Evolutionary conservation across 2,113 vertebrate genomes (phyloP).

Genomic region (Tragulus kanchil): DNA sequence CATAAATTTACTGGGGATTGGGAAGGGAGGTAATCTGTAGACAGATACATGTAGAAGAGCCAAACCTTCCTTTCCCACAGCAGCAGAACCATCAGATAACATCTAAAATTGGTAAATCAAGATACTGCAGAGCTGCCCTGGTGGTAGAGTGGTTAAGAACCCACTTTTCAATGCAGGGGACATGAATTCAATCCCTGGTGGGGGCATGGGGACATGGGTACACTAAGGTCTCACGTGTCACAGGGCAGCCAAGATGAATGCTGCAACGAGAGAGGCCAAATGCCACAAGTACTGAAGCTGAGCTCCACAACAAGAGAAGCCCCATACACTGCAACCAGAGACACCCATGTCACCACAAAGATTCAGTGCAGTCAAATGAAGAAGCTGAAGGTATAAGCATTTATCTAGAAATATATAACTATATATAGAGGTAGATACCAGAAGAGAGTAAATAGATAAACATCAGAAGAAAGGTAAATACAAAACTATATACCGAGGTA

Average conservation of each 20-base stretch:
- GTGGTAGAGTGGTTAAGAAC: background rate
- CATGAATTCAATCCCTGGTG: background rate
- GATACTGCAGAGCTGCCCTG: background rate
- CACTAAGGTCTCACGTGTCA: background rate
- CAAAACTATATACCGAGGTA: too few species aligned
- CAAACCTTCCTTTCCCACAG: background rate
- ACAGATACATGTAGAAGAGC: background rate
- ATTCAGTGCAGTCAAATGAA: too few species aligned
- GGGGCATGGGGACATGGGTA: background rate
- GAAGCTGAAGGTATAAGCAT: too few species aligned
- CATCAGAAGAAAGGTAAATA: too few species aligned
- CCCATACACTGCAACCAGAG: background rate
- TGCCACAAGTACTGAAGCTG: background rate
- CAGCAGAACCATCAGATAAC: background rate
- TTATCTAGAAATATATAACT: too few species aligned
- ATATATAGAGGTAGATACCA: too few species aligned
- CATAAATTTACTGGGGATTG: background rate
- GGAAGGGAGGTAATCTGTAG: background rate
- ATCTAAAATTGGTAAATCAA: background rate
- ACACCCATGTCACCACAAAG: background rate
- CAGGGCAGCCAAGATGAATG: background rate
- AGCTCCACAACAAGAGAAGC: background rate
- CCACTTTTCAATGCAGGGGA: background rate
- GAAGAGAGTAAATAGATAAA: too few species aligned
- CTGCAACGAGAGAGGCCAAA: background rate